These are phyloP conservation scores for Heteromurus nitidus DNA, from an alignment of 2,888 invertebrate species.

Conservation along the genomic window DNA sequence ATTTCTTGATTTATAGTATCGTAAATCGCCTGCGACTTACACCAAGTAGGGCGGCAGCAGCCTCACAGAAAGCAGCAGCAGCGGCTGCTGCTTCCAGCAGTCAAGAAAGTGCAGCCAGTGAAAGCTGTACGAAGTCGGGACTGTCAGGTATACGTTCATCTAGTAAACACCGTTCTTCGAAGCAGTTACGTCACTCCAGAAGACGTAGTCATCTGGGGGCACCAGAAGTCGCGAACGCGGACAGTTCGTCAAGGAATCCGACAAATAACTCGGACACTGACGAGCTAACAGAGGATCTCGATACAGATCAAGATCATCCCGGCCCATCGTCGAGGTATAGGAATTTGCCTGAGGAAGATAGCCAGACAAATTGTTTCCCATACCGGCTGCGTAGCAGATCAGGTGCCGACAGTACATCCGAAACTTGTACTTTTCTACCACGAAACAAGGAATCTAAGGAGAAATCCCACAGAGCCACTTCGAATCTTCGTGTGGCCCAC, in stretches of 20 bases:
- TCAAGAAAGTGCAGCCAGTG: constrained; percentile 9
- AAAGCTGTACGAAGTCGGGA: constrained; percentile 32
- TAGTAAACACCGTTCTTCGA: constrained; percentile 49
- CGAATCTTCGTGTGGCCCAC: constrained; percentile 66
- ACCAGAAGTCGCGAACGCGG: constrained; percentile 33
- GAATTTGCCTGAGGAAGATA: constrained; percentile 28
- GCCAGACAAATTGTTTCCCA: constrained; percentile 50
- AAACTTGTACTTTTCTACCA: background rate
- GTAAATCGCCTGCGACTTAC: constrained; percentile 68
- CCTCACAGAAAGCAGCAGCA: constrained; percentile 68
- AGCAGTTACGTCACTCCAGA: constrained; percentile 48
- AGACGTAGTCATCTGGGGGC: constrained; percentile 53
- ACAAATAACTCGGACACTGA: constrained; percentile 51
- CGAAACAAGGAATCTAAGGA: constrained; percentile 38
- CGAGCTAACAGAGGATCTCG: constrained; percentile 53
- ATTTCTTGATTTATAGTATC: constrained; percentile 18
- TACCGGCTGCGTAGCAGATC: constrained; percentile 71
- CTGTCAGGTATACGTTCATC: constrained; percentile 42
- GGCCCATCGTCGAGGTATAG: constrained; percentile 65
- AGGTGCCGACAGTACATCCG: constrained; percentile 46
- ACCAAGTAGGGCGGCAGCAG: constrained; percentile 72
- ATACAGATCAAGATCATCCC: constrained; percentile 46
- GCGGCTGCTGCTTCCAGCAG: constrained; percentile 49
- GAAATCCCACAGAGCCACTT: constrained; percentile 29
- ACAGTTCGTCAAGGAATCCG: constrained; percentile 5